These are phyloP conservation scores for Ormyrus thymus DNA, from an alignment of 2,888 invertebrate species.

Conservation along the genomic window DNA sequence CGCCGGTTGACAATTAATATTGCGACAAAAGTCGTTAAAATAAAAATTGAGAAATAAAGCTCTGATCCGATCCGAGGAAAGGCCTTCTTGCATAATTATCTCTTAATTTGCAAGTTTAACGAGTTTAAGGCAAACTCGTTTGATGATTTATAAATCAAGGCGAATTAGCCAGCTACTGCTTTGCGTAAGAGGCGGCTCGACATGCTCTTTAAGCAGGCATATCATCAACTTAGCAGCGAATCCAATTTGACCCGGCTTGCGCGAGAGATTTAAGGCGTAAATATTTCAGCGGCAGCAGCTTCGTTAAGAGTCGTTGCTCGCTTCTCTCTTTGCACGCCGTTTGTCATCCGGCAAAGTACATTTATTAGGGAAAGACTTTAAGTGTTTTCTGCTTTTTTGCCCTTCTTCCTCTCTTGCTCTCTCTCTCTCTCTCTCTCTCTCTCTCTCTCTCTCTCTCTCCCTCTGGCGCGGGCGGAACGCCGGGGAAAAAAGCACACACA, in stretches of 20 bases:
- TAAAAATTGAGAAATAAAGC: too few species aligned
- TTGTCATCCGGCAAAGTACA: conserved; percentile 32
- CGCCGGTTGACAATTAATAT: too few species aligned
- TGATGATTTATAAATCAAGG: too few species aligned
- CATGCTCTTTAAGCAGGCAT: too few species aligned
- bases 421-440: neutral
- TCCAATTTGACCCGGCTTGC: too few species aligned
- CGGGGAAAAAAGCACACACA: neutral
- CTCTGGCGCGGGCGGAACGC: neutral
- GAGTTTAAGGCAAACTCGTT: too few species aligned
- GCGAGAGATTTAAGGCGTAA: neutral
- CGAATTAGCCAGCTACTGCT: too few species aligned
- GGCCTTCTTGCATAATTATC: too few species aligned
- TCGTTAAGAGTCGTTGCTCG: conserved; percentile 14
- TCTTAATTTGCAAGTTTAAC: too few species aligned
- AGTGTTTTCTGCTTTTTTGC: conserved; percentile 38
- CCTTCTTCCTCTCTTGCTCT: neutral
- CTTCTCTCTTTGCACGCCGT: conserved; percentile 3
- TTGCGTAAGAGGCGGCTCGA: too few species aligned
- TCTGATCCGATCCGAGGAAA: too few species aligned
- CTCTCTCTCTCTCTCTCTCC: neutral
- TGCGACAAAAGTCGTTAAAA: too few species aligned
- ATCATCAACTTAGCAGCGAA: neutral
- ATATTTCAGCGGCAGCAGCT: neutral
- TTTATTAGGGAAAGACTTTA: conserved; percentile 41